Base-by-base conservation (phyloP, 2,797 vertebrate genomes). In the Atherinosoma microstoma region DNA sequence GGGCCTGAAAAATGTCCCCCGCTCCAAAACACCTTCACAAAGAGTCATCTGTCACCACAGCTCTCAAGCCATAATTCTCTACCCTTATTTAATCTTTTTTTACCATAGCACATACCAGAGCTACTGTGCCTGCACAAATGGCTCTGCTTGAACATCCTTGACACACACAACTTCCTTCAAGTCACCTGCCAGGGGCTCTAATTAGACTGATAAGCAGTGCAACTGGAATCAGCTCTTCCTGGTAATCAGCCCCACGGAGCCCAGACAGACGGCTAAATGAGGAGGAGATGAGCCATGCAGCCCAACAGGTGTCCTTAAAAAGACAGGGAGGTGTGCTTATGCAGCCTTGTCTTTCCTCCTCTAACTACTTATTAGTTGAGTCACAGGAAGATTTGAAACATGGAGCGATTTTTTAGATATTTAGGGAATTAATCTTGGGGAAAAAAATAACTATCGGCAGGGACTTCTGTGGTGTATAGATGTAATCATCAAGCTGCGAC, bases 201-300 rank as follows among this genome's bases (percentile, higher is more conserved):
- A 93, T 93, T 93, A 94, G 91, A 93, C 91, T 91, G 89, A 93
- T 94, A 93, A 93, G 92, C 89, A 86, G 84, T 86, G 89, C 90
- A 81, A 92, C 84, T 92, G 84, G 88, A 92, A 92, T 90, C 88
- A 91, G 83, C 83, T 84, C 89, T 89, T 91, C 85, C 87, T 90
- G 87, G 89, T 92, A 93, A 93, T 93, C 92, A 93, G 90, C 92
- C 92, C 90, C 90, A 81, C 90, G 84, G 89, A 91, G 91, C 87
- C 90, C 84, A 89, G 88, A 90, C 93, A 94, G 93, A 93, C 87
- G 82, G 87, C 86, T 93, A 93, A 92, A 94, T 92, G 91, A 93
- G 92, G 89, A 90, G 90, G 89, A 94, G 91, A 93, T 92, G 92
- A 94, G 92, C 89, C 87, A 40, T 93, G 87, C 86, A 89, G 84